Evolutionary conservation across 2,888 invertebrate genomes (phyloP).

Genomic region (Limnephilus auricula): DNA sequence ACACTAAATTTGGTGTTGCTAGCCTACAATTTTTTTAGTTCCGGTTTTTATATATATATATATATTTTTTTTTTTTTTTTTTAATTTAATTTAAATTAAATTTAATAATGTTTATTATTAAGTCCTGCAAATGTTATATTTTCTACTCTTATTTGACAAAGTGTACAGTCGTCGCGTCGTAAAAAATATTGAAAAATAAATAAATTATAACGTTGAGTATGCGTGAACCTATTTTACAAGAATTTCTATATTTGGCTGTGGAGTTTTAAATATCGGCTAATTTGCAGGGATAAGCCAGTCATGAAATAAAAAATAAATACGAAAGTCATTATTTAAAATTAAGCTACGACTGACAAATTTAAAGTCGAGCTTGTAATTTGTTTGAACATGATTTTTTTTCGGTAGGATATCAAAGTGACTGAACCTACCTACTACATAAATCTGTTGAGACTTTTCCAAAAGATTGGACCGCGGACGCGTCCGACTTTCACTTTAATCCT

Average conservation of each 20-base stretch:
- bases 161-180: too few species aligned
- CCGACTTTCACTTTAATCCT: background rate
- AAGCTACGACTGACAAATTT: background rate
- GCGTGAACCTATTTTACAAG: background rate
- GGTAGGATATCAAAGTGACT: background rate
- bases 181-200: too few species aligned
- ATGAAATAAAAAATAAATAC: background rate
- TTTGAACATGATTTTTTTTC: background rate
- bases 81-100: too few species aligned
- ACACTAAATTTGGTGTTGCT: too few species aligned
- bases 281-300: background rate
- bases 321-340: background rate
- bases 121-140: too few species aligned
- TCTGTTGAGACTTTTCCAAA: background rate
- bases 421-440: background rate
- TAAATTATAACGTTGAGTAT: background rate
- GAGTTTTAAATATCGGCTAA: background rate
- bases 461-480: background rate
- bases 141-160: too few species aligned
- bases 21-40: too few species aligned
- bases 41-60: too few species aligned
- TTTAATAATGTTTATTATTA: too few species aligned
- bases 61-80: too few species aligned
- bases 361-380: background rate
- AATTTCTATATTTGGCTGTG: background rate